Evolutionary conservation across 2,888 invertebrate genomes (phyloP).

Genomic region (Microplitis manilae): DNA sequence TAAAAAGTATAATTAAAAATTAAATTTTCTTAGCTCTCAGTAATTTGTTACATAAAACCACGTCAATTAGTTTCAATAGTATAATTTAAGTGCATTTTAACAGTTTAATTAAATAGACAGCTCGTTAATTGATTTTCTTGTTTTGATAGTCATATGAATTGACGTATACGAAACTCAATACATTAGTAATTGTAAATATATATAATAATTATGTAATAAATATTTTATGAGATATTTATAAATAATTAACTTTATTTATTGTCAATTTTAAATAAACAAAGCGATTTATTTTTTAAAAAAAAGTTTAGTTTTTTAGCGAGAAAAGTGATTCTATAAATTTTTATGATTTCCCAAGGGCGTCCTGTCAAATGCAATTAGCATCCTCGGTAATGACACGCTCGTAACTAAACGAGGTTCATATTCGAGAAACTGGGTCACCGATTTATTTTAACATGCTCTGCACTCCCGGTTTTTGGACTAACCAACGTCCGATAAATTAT

Average conservation of each 20-base stretch:
- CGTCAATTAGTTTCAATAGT: not conserved
- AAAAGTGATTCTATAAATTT: conserved; percentile 23
- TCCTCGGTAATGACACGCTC: conserved; percentile 23
- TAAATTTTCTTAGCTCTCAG: not conserved
- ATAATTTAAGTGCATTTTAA: conserved; percentile 4
- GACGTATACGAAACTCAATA: too few species aligned
- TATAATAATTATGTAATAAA: too few species aligned
- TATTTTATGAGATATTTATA: too few species aligned
- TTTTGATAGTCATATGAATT: too few species aligned
- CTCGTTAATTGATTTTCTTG: not conserved
- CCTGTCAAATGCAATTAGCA: conserved; percentile 38
- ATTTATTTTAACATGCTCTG: conserved; percentile 21
- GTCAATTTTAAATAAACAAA: too few species aligned
- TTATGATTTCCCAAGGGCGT: conserved; percentile 35
- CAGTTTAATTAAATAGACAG: not conserved
- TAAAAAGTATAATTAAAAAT: not conserved
- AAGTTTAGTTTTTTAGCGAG: not conserved
- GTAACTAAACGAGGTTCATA: conserved; percentile 25
- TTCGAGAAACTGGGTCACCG: conserved; percentile 36
- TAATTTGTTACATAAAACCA: not conserved
- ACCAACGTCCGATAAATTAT: conserved; percentile 25
- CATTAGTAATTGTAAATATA: too few species aligned
- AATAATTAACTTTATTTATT: too few species aligned
- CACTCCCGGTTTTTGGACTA: conserved; percentile 6
- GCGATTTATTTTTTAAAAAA: too few species aligned